Percentiles rank a stretch among this genome's conserved stretches.
Evolutionary conservation across 2,888 invertebrate species (phyloP).

Genomic region (Nephrotoma appendiculata): DNA sequence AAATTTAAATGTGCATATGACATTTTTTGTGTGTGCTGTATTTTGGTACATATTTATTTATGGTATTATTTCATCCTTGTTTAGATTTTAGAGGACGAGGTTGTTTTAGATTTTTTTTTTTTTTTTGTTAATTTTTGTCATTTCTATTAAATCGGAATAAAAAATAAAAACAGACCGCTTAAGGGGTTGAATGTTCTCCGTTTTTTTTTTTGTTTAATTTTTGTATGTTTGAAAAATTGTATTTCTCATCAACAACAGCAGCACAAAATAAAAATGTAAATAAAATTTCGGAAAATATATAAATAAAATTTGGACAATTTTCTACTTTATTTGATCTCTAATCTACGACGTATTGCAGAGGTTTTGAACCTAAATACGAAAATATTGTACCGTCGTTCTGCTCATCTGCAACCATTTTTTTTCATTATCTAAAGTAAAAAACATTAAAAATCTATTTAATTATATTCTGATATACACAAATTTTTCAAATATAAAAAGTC

Average conservation of each 20-base stretch:
- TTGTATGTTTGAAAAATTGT: background rate
- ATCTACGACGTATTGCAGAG: background rate
- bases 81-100: background rate
- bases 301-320: background rate
- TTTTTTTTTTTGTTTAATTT: background rate
- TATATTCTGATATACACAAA: background rate
- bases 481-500: background rate
- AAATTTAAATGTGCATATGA: background rate
- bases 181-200: background rate
- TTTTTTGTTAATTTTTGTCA: background rate
- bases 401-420: background rate
- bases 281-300: background rate
- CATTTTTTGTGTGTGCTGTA: background rate
- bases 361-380: background rate
- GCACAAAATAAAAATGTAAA: background rate
- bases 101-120: background rate
- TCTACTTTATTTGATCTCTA: background rate
- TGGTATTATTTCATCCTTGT: background rate
- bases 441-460: background rate
- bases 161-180: background rate
- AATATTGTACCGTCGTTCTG: background rate
- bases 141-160: background rate
- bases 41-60: background rate
- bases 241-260: background rate
- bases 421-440: background rate